These are phyloP conservation scores for Thunnus maccoyii DNA, from an alignment of 2,113 vertebrate genomes.

Conservation along the genomic window DNA sequence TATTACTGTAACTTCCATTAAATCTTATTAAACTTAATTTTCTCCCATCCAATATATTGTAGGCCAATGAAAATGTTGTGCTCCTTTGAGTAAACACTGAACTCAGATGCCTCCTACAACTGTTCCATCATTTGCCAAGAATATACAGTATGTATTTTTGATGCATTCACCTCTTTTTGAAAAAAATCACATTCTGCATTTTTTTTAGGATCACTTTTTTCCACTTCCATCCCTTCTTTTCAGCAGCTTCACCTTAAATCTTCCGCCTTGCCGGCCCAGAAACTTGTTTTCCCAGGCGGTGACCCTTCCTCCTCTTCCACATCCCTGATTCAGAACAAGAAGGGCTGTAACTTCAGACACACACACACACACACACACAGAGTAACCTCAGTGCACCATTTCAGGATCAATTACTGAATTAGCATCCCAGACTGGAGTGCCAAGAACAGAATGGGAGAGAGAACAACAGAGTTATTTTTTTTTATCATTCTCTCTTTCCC, in stretches of 20 bases:
- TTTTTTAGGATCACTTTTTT: background rate
- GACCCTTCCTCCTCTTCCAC: constrained; percentile 68
- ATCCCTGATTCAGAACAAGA: constrained; percentile 73
- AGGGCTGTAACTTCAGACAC: constrained; percentile 72
- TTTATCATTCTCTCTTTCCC: constrained; percentile 43
- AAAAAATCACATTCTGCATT: no score
- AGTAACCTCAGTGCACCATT: constrained; percentile 44
- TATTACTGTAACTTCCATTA: no score
- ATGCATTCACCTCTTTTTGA: no score
- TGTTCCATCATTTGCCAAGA: no score
- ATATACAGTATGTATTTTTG: no score
- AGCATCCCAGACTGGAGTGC: constrained; percentile 67
- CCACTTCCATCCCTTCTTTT: background rate
- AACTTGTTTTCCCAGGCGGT: constrained; percentile 50
- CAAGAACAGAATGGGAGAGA: constrained; percentile 47
- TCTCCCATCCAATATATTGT: no score
- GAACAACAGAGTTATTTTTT: constrained; percentile 39
- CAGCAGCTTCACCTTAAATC: background rate
- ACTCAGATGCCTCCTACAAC: no score
- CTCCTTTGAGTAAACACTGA: no score
- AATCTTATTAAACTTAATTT: no score
- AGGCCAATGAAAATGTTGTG: no score
- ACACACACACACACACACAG: constrained; percentile 27
- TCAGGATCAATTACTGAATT: constrained; percentile 78
- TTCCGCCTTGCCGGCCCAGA: background rate